Evolutionary conservation across 2,888 invertebrate genomes (phyloP).

Genomic region (Nomada ruficornis): DNA sequence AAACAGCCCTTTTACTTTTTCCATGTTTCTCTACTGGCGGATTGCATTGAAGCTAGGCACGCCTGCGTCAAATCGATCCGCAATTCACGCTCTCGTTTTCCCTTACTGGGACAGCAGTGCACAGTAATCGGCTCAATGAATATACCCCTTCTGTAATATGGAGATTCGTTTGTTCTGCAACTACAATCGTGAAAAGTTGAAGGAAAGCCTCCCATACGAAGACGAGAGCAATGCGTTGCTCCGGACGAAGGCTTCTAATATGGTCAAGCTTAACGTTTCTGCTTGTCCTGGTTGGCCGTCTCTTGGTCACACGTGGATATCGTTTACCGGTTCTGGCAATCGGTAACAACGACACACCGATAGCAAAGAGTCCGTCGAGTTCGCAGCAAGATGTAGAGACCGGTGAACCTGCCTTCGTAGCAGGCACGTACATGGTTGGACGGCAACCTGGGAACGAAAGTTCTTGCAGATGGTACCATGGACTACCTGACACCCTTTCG

Average conservation of each 20-base stretch:
- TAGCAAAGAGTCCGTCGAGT: conserved; percentile 12
- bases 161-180: conserved; percentile 38
- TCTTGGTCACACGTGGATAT: conserved; percentile 65
- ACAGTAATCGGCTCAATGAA: conserved; percentile 55
- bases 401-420: conserved; percentile 80
- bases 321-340: conserved; percentile 45
- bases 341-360: conserved; percentile 42
- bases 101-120: conserved; percentile 39
- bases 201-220: conserved; percentile 14
- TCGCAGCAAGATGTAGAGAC: conserved; percentile 29
- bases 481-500: conserved; percentile 76
- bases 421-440: conserved; percentile 85
- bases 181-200: conserved; percentile 31
- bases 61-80: conserved; percentile 69
- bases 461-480: conserved; percentile 86
- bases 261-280: conserved; percentile 66
- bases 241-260: conserved; percentile 68
- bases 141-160: conserved; percentile 59
- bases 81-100: conserved; percentile 43
- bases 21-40: background rate
- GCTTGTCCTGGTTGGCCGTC: conserved; percentile 65
- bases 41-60: conserved; percentile 36
- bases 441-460: conserved; percentile 83
- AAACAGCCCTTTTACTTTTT: background rate
- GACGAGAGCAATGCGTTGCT: conserved; percentile 58